A percentile compares a stretch with the other conserved stretches of the same genome.
Conservation (phyloP, 2,797 vertebrate species). For the Serranus cabrilla region DNA sequence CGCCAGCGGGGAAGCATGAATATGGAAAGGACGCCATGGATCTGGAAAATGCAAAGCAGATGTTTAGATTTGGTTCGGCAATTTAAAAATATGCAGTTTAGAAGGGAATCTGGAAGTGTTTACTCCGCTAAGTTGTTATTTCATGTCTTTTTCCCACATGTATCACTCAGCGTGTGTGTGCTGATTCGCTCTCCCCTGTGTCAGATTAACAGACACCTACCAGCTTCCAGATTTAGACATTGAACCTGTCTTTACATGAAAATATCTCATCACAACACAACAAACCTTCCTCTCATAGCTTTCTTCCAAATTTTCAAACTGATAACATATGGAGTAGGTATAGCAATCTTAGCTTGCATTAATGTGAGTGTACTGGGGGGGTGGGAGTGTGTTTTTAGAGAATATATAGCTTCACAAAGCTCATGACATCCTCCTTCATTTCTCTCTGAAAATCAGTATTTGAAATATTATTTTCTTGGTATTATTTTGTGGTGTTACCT, state of each 20-base stretch:
- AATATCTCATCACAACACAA: background rate
- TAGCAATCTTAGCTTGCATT: constrained; percentile 52
- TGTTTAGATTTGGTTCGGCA: constrained; percentile 31
- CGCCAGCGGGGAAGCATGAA: constrained; percentile 28
- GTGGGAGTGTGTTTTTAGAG: constrained; percentile 25
- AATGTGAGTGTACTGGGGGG: constrained; percentile 42
- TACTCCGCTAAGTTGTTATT: constrained; percentile 20
- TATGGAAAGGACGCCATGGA: constrained; percentile 37
- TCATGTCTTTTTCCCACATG: background rate
- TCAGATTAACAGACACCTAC: constrained; percentile 36
- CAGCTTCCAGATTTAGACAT: constrained; percentile 45
- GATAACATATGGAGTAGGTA: constrained; percentile 31
- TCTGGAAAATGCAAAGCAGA: constrained; percentile 41
- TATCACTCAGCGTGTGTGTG: constrained; percentile 3
- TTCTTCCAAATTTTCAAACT: constrained; percentile 36
- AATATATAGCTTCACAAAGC: constrained; percentile 47
- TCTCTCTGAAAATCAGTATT: constrained; percentile 57
- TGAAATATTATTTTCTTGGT: constrained; percentile 47
- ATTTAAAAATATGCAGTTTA: constrained; percentile 1
- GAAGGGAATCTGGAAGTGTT: constrained; percentile 27
- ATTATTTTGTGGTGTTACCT: constrained; percentile 50
- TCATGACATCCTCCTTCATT: constrained; percentile 42
- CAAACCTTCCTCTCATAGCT: constrained; percentile 33
- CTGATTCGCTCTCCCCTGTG: constrained; percentile 14
- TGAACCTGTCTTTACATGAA: constrained; percentile 25